These are phyloP conservation scores for Stichodactyla mertensii DNA, from an alignment of 64 coral and sea anemone species.

Conservation along the genomic window DNA sequence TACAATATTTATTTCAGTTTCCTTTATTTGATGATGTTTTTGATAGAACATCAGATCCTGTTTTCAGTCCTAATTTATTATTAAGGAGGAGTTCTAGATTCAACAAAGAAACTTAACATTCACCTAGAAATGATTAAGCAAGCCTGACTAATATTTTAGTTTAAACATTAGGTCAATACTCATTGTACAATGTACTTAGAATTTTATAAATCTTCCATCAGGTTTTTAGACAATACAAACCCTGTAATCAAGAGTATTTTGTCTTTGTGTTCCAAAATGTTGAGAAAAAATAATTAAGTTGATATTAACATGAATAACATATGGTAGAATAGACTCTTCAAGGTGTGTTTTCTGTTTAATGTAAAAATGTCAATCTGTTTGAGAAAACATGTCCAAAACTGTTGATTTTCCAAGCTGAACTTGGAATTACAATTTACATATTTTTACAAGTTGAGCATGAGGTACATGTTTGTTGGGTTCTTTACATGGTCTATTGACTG, in stretches of 20 bases:
- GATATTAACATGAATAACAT: neutral
- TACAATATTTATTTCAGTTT: slow-evolving; percentile 6
- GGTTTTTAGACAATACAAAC: neutral
- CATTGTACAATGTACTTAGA: no score
- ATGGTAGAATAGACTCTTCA: neutral
- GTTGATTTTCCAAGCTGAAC: neutral
- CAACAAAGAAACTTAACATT: no score
- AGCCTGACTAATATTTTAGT: no score
- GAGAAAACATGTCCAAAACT: neutral
- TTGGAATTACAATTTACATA: neutral
- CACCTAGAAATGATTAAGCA: no score
- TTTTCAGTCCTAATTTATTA: neutral
- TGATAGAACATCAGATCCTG: neutral
- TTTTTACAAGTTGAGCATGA: neutral
- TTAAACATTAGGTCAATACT: no score
- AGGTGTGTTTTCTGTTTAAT: neutral
- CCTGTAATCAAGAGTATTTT: neutral
- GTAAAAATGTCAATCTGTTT: neutral
- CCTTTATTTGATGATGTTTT: neutral
- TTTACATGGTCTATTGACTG: neutral
- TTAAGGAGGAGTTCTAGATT: no score
- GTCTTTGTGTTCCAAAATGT: neutral
- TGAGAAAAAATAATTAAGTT: neutral
- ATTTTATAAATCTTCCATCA: neutral
- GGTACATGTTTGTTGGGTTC: neutral